Evolutionary conservation across 2,797 vertebrate genomes (phyloP).

Genomic region (Carapus acus): DNA sequence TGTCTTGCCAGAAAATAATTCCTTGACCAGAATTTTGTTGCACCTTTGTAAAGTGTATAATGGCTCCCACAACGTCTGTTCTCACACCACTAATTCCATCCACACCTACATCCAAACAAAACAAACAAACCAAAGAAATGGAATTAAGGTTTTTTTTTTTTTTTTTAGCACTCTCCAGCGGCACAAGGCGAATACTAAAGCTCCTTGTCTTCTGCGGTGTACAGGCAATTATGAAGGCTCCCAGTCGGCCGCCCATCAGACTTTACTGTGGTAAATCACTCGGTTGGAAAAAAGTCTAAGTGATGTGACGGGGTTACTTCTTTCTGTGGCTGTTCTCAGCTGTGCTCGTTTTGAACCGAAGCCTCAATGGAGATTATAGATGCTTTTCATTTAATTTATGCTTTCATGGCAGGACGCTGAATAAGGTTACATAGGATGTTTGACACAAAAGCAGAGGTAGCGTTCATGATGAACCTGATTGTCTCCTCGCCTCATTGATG

Average conservation of each 20-base stretch:
- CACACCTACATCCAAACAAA: conserved; percentile 30
- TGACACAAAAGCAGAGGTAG: conserved; percentile 49
- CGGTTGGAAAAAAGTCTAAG: no score
- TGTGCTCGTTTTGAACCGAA: conserved; percentile 49
- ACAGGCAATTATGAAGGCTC: no score
- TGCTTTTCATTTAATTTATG: conserved; percentile 52
- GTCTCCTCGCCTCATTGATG: conserved; percentile 54
- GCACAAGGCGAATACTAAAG: no score
- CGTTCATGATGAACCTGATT: conserved; percentile 52
- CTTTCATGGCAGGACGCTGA: conserved; percentile 44
- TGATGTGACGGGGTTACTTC: conserved; percentile 14
- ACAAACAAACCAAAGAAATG: not conserved
- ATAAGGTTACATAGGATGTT: conserved; percentile 54
- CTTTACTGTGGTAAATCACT: no score
- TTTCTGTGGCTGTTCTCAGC: conserved; percentile 16
- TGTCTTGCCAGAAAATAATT: conserved; percentile 45
- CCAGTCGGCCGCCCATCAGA: no score
- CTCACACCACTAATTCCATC: conserved; percentile 34
- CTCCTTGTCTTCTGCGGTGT: conserved; percentile 12
- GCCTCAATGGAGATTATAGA: conserved; percentile 53
- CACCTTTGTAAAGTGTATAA: conserved; percentile 20
- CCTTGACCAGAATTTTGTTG: conserved; percentile 33
- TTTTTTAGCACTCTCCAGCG: conserved; percentile 32
- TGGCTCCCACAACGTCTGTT: conserved; percentile 11
- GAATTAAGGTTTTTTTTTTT: conserved; percentile 11